phyloP scores from a whole-genome alignment of 2,888 invertebrate species.

The Dryocosmus kuriphilus region DNA sequence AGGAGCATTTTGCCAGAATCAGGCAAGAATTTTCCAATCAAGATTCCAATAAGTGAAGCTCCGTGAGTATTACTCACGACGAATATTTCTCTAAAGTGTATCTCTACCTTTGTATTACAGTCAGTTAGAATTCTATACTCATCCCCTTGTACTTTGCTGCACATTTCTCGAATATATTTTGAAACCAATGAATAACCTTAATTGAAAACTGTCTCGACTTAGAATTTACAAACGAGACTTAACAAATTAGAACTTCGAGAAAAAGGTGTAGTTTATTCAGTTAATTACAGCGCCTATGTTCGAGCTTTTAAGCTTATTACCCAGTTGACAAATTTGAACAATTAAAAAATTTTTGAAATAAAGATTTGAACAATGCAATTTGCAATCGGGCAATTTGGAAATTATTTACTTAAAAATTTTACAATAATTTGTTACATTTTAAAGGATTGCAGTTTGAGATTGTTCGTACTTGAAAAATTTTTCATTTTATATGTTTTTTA shows the following conservation, averaged over 20 bases:
- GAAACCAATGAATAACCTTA: not conserved
- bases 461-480: no score
- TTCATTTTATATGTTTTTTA: no score
- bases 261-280: not conserved
- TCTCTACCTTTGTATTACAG: not conserved
- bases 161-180: not conserved
- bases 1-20: not conserved
- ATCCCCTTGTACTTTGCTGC: not conserved
- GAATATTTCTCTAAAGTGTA: not conserved
- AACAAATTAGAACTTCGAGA: not conserved
- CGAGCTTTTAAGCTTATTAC: no score
- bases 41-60: conserved; percentile 1
- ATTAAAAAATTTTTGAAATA: no score
- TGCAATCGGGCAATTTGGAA: no score
- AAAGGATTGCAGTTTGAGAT: no score
- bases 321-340: no score
- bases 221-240: not conserved
- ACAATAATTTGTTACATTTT: no score
- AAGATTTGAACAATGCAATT: no score
- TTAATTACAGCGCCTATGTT: no score
- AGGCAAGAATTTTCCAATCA: conserved; percentile 1
- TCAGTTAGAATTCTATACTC: not conserved
- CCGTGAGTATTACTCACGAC: not conserved
- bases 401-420: no score
- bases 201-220: not conserved